Conservation (phyloP, 2,888 invertebrate species). For the Helicoverpa assulta region DNA sequence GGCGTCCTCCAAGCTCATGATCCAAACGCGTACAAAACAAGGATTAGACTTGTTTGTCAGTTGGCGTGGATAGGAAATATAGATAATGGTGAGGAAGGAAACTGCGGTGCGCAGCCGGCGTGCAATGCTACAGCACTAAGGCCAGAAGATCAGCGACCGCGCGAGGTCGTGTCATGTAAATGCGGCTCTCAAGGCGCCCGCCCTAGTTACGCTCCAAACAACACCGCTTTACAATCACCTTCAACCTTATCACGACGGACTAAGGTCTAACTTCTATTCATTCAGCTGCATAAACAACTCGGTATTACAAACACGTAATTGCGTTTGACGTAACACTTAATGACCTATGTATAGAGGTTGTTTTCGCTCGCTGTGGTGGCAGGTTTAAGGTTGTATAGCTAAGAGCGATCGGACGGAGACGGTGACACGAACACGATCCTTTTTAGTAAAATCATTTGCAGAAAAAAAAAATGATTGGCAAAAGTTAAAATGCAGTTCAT, state of each 20-base stretch:
- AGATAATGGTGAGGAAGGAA: constrained; percentile 85
- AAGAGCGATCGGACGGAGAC: constrained; percentile 76
- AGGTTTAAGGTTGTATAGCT: constrained; percentile 65
- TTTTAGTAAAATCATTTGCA: constrained; percentile 84
- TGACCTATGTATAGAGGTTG: constrained; percentile 58
- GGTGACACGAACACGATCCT: constrained; percentile 85
- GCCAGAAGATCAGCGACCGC: constrained; percentile 83
- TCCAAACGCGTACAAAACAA: constrained; percentile 50
- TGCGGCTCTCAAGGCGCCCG: constrained; percentile 86
- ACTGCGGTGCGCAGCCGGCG: constrained; percentile 74
- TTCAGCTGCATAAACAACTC: constrained; percentile 52
- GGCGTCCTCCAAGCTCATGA: constrained; percentile 36
- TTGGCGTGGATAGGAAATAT: constrained; percentile 72
- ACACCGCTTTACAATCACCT: constrained; percentile 51
- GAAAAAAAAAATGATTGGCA: constrained; percentile 76
- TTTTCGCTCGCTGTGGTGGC: constrained; percentile 58
- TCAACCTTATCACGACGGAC: constrained; percentile 63
- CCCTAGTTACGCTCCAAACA: constrained; percentile 80
- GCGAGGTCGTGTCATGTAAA: constrained; percentile 87
- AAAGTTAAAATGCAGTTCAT: constrained; percentile 67
- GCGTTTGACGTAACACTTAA: constrained; percentile 65
- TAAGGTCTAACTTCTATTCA: constrained; percentile 63
- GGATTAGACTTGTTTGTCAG: constrained; percentile 58
- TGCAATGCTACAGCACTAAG: constrained; percentile 73
- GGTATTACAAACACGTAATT: constrained; percentile 60